These are phyloP conservation scores for Brevimyrus niger DNA, from an alignment of 2,113 vertebrate species.

Conservation along the genomic window DNA sequence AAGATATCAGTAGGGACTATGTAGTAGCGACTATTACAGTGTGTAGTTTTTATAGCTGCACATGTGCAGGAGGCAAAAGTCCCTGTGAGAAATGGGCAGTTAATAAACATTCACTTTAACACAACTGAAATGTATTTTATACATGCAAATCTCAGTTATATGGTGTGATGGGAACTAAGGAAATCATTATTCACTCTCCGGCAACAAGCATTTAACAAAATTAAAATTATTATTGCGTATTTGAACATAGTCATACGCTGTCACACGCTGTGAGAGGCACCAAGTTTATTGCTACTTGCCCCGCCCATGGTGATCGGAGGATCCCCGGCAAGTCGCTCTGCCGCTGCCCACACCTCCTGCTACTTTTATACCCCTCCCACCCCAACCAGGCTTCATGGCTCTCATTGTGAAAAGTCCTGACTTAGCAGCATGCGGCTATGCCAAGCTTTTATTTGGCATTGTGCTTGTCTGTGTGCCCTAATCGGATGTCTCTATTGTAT, in stretches of 20 bases:
- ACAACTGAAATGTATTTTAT: neutral
- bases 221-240: neutral
- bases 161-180: neutral
- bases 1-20: neutral
- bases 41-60: neutral
- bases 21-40: neutral
- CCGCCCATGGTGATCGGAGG: neutral
- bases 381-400: neutral
- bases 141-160: neutral
- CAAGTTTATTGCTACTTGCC: neutral
- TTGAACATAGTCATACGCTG: neutral
- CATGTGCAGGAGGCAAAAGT: neutral
- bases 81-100: neutral
- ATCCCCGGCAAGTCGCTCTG: neutral
- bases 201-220: neutral
- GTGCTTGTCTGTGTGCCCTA: neutral
- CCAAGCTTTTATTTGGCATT: neutral
- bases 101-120: neutral
- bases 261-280: neutral
- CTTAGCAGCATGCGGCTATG: neutral
- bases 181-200: neutral
- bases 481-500: neutral
- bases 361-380: neutral
- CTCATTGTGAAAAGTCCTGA: slow-evolving; percentile 7
- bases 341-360: neutral